Evolutionary conservation across 2,888 invertebrate genomes (phyloP).

Genomic region (Sinopyrophorus schimmeli): DNA sequence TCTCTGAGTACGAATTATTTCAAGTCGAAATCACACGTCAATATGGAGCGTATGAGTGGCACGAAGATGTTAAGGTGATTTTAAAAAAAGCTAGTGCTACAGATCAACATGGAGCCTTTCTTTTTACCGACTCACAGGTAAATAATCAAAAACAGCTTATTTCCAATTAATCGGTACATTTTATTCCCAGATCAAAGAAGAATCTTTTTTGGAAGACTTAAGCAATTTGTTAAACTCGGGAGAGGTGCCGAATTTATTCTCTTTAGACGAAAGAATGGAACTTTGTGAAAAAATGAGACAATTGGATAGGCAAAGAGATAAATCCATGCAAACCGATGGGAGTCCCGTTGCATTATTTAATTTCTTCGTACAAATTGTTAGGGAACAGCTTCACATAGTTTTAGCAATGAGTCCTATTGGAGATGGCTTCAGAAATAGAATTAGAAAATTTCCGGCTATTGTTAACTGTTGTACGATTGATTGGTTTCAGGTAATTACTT

Average conservation of each 20-base stretch:
- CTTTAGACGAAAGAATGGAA: slow-evolving; percentile 83
- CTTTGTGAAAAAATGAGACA: slow-evolving; percentile 91
- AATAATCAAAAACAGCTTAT: not conserved
- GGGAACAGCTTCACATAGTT: slow-evolving; percentile 88
- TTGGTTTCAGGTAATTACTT: slow-evolving; percentile 76
- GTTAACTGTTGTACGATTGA: slow-evolving; percentile 96
- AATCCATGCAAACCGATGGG: slow-evolving; percentile 88
- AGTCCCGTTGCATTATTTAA: slow-evolving; percentile 88
- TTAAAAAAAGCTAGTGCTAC: slow-evolving; percentile 79
- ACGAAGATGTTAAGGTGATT: slow-evolving; percentile 86
- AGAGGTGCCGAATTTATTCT: slow-evolving; percentile 90
- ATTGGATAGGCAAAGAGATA: slow-evolving; percentile 86
- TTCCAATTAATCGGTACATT: slow-evolving; percentile 6
- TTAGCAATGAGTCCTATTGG: slow-evolving; percentile 91
- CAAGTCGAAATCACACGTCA: slow-evolving; percentile 89
- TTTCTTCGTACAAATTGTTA: slow-evolving; percentile 83
- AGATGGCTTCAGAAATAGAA: slow-evolving; percentile 76
- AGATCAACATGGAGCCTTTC: slow-evolving; percentile 85
- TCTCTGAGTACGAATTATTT: slow-evolving; percentile 90
- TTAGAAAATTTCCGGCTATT: slow-evolving; percentile 89
- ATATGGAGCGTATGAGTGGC: slow-evolving; percentile 85
- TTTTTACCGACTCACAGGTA: slow-evolving; percentile 90
- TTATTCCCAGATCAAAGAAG: slow-evolving; percentile 77
- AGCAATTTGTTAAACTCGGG: slow-evolving; percentile 91
- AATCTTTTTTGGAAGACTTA: slow-evolving; percentile 90